These are phyloP conservation scores for Notospermus geniculatus DNA, from an alignment of 1,140 invertebrate genomes.

Conservation along the genomic window DNA sequence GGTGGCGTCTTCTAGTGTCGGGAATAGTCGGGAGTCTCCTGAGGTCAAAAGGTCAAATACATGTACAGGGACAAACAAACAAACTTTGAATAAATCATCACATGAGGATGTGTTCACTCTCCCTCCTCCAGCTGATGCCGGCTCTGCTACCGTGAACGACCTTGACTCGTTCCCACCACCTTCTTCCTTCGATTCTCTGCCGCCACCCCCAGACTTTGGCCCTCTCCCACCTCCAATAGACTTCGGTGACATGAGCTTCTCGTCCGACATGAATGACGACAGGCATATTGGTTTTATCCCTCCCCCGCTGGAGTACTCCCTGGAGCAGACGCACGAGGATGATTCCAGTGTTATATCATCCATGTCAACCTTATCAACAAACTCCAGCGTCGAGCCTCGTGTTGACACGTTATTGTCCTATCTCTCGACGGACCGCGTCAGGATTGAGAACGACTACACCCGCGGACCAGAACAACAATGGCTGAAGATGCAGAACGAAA, in stretches of 20 bases:
- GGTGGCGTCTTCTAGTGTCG: too few relatives aligned
- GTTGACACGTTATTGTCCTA: background rate
- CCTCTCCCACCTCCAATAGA: background rate
- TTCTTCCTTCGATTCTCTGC: background rate
- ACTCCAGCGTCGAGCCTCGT: background rate
- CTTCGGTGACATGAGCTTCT: background rate
- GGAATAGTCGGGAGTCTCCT: too few relatives aligned
- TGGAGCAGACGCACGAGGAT: constrained; percentile 11
- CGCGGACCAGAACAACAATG: background rate
- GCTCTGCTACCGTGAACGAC: background rate
- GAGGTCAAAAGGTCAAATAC: background rate
- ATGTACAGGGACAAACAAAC: background rate
- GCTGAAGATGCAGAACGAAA: background rate
- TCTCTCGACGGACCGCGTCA: background rate
- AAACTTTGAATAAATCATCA: background rate
- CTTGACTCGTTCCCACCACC: background rate
- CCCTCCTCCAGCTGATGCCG: background rate
- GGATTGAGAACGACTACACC: background rate
- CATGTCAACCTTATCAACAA: constrained; percentile 11
- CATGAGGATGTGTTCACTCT: background rate
- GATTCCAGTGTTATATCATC: constrained; percentile 12
- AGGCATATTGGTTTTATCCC: constrained; percentile 12
- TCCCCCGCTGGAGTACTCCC: constrained; percentile 9
- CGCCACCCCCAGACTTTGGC: background rate
- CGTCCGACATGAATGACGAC: background rate